Base-by-base conservation (phyloP, 2,113 vertebrate species). In the Excalfactoria chinensis region DNA sequence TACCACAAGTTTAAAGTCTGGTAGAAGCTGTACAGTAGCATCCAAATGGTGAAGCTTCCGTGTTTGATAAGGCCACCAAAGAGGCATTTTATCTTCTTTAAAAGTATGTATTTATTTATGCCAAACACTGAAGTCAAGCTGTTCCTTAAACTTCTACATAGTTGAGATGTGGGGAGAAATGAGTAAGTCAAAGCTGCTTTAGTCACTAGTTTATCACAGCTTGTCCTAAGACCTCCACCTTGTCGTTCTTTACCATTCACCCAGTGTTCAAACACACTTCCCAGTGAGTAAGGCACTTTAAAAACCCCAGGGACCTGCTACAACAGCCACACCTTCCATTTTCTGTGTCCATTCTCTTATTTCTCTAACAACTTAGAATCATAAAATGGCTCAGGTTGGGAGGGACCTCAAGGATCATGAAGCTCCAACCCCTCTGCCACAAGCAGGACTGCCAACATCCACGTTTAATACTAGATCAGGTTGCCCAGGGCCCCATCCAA, bases 91-190 rank as follows among this genome's bases (percentile, higher is more conserved):
- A 53, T 53, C 51, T 69, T 72, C 71, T 28, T 64, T 58, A 63
- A 86, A 69, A 23, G 9, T n/a, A 37, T 34, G 41, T 28, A 44
- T 10, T 10, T 56, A 49, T 67, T 85, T 56, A 88, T 40, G 51
- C 3, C 34, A 71, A 88, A 63, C 40, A 56, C 34, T 68, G 1
- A 32, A 51, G 20, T 59, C 55, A 80, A 77, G 70, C 11, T 43
- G 3, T 15, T 70, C 16, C 59, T 89, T 44, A 7, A 7, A 17
- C 48, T 43, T 62, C 30, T 30, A 64, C 9, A 55, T 7, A 73
- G 59, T 14, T 1, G 0, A 74, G 9, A 73, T 35, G 21, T 11
- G 2, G 12, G 13, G 11, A 53, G 86, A 84, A 86, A 41, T 0
- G 0, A 84, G 13, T 25, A 37, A 1, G 1, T 35, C 62, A 78